Conservation (phyloP, 1,140 invertebrate genomes). For the Apis mellifera region Amel_HAv3.1 CM009937.2:1279501-1280000, state of each 20-base stretch:
- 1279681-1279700: constrained; percentile 43
- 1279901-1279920: constrained; percentile 27
- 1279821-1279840: constrained; percentile 82
- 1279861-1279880: constrained; percentile 75
- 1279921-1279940: background rate
- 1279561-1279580: no score
- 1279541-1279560: background rate
- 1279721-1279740: constrained; percentile 59
- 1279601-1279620: background rate
- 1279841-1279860: constrained; percentile 77
- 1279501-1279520: no score
- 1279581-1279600: background rate
- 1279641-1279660: constrained; percentile 12
- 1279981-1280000: constrained; percentile 23
- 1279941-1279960: constrained; percentile 33
- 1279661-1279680: constrained; percentile 41
- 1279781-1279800: constrained; percentile 77
- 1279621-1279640: background rate
- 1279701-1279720: constrained; percentile 53
- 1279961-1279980: constrained; percentile 6
- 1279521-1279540: background rate
- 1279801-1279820: constrained; percentile 76
- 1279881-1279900: constrained; percentile 3
- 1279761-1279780: constrained; percentile 67
- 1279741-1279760: constrained; percentile 58